Conservation (phyloP, 1,140 invertebrate genomes). For the Diachasmimorpha longicaudata region DNA sequence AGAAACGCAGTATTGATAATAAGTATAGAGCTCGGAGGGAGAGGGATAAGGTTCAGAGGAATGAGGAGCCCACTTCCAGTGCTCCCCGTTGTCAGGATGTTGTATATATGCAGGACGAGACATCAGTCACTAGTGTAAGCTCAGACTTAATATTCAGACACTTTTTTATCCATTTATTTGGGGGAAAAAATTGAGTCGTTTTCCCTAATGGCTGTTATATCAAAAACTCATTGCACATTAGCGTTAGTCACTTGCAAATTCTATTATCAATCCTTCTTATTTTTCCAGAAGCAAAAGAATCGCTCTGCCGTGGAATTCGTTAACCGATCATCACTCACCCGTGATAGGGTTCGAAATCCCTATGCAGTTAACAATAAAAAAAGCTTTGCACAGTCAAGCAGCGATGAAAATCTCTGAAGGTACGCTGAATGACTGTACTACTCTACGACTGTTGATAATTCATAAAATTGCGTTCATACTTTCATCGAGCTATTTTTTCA, state of each 20-base stretch:
- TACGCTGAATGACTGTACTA: not conserved
- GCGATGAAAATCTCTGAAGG: conserved; percentile 13
- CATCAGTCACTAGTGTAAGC: not conserved
- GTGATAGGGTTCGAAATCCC: not conserved
- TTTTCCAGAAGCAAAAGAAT: not conserved
- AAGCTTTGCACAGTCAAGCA: conserved; percentile 16
- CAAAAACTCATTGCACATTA: too few relatives aligned
- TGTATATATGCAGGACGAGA: not conserved
- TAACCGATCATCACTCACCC: not conserved
- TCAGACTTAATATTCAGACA: not conserved
- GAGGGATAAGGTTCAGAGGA: not conserved
- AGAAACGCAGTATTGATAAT: not conserved
- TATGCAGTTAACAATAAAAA: not conserved
- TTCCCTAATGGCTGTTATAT: too few relatives aligned
- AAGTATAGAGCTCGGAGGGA: not conserved
- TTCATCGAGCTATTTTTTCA: not conserved
- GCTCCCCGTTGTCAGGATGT: not conserved
- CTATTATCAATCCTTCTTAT: not conserved
- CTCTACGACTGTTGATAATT: not conserved
- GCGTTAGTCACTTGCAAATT: not conserved
- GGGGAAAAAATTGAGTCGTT: too few relatives aligned
- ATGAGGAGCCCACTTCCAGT: not conserved
- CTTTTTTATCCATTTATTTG: too few relatives aligned
- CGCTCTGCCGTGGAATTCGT: not conserved
- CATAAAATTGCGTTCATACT: not conserved